Conservation (phyloP, 2,888 invertebrate species). For the Erebia epiphron region DNA sequence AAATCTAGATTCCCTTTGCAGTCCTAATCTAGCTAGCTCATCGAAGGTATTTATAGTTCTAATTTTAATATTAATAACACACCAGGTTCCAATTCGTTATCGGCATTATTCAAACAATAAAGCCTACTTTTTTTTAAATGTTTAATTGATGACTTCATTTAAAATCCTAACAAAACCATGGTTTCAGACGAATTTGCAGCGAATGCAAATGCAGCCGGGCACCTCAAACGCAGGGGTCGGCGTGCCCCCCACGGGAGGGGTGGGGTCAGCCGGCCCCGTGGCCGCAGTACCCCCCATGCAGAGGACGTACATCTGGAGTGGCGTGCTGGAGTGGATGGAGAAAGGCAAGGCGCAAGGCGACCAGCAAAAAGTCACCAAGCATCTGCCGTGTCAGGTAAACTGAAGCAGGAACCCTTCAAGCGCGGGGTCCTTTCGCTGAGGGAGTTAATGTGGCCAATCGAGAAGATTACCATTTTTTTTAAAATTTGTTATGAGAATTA, state of each 20-base stretch:
- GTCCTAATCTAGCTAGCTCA: no score
- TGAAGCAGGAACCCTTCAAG: background rate
- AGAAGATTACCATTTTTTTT: no score
- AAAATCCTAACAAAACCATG: background rate
- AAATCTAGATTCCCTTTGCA: no score
- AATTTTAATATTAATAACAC: no score
- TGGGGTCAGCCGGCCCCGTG: slow-evolving; percentile 24
- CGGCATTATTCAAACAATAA: no score
- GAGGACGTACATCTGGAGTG: slow-evolving; percentile 87
- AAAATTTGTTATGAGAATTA: no score
- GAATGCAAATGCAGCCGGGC: slow-evolving; percentile 60
- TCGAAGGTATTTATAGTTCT: no score
- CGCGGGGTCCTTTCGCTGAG: background rate
- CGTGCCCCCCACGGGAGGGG: slow-evolving; percentile 20
- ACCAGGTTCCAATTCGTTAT: background rate
- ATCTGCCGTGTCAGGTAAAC: slow-evolving; percentile 76
- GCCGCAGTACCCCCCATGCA: slow-evolving; percentile 46
- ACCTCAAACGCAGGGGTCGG: slow-evolving; percentile 45
- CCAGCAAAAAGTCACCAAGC: slow-evolving; percentile 91
- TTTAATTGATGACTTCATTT: background rate
- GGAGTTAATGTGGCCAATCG: no score
- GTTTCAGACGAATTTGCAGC: slow-evolving; percentile 51
- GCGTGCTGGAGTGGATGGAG: slow-evolving; percentile 96
- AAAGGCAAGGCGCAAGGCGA: slow-evolving; percentile 91
- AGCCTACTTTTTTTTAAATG: no score